A percentile compares a stretch with the other conserved stretches of the same genome.
Conservation (phyloP, 2,113 vertebrate genomes). For the Solenodon paradoxus region DNA sequence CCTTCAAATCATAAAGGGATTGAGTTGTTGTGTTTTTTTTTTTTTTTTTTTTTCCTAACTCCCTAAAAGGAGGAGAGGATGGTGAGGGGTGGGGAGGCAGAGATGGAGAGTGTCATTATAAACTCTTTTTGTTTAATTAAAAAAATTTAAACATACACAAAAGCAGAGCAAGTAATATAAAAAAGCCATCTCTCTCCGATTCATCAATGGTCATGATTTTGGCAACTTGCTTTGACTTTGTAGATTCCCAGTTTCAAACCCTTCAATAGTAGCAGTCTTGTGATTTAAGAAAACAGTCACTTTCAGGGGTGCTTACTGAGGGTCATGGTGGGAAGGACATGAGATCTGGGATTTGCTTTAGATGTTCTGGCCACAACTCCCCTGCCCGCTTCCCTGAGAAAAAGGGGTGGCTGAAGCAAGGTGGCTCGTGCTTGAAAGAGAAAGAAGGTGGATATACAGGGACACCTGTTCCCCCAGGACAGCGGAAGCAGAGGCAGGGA, state of each 20-base stretch:
- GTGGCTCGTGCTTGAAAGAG: neutral
- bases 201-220: neutral
- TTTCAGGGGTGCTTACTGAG: neutral
- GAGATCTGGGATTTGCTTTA: neutral
- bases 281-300: neutral
- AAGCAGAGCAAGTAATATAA: neutral
- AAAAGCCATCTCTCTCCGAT: neutral
- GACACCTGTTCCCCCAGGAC: neutral
- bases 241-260: neutral
- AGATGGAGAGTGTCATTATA: neutral
- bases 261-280: neutral
- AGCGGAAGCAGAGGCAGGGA: neutral
- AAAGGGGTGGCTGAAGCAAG: neutral
- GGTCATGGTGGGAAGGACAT: neutral
- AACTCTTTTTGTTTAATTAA: neutral
- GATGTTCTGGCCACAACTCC: neutral
- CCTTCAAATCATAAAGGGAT: neutral
- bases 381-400: neutral
- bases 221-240: neutral
- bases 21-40: no score
- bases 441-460: neutral
- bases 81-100: rapidly evolving
- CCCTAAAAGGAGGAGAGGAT: neutral
- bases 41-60: neutral
- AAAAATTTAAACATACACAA: neutral